Conservation (phyloP, 2,888 invertebrate genomes). For the Tetranychus piercei region DNA sequence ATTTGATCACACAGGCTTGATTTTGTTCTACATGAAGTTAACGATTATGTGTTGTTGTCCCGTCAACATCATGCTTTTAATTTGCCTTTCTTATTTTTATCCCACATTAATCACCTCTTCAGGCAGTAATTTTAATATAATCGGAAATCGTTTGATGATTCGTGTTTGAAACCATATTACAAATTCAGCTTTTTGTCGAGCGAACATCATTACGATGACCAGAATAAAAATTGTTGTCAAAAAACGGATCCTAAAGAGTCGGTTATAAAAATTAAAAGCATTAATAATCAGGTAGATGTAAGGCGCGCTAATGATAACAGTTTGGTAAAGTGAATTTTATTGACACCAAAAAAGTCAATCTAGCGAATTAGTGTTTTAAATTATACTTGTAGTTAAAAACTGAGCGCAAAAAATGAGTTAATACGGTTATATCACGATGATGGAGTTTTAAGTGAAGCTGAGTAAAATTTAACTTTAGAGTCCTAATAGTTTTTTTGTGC, state of each 20-base stretch:
- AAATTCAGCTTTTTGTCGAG: slow-evolving; percentile 75
- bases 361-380: too few species aligned
- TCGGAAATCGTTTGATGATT: not conserved
- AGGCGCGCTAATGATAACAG: not conserved
- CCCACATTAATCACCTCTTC: not conserved
- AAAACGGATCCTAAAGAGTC: slow-evolving; percentile 54
- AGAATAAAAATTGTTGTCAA: slow-evolving; percentile 63
- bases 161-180: slow-evolving; percentile 15
- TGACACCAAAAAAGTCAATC: too few species aligned
- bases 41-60: not conserved
- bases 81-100: not conserved
- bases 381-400: too few species aligned
- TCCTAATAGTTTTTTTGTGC: too few species aligned
- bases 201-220: slow-evolving; percentile 58
- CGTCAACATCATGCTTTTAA: not conserved
- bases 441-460: too few species aligned
- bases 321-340: too few species aligned
- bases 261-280: too few species aligned
- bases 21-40: not conserved
- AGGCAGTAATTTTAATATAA: not conserved
- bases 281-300: slow-evolving; percentile 15
- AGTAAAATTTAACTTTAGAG: too few species aligned
- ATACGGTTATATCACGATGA: too few species aligned
- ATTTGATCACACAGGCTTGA: not conserved
- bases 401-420: too few species aligned